phyloP scores from a whole-genome alignment of 2,113 vertebrate genomes.

The Siniperca knerii region DNA sequence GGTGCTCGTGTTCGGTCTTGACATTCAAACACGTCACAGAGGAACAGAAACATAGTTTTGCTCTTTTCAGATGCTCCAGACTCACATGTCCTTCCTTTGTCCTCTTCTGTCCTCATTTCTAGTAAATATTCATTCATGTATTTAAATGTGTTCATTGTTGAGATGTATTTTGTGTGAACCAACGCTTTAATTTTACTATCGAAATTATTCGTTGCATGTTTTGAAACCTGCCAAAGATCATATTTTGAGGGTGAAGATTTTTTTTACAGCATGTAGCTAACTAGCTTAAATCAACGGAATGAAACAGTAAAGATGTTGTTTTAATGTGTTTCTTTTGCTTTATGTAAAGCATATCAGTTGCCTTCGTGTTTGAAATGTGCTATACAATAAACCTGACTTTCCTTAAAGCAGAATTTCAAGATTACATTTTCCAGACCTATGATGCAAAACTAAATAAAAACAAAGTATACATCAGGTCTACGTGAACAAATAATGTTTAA shows the following conservation, averaged over 20 bases:
- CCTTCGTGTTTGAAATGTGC: neutral
- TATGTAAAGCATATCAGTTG: neutral
- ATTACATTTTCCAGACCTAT: no score
- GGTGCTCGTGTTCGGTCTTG: constrained; percentile 29
- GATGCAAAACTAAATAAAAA: neutral
- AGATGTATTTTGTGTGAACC: neutral
- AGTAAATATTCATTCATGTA: neutral
- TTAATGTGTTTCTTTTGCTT: neutral
- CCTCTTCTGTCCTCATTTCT: neutral
- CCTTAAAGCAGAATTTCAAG: no score
- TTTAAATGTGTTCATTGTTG: neutral
- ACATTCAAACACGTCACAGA: constrained; percentile 37
- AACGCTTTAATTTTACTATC: neutral
- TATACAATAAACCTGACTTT: no score
- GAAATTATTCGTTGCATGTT: neutral
- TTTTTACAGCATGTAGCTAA: neutral
- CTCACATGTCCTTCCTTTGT: neutral
- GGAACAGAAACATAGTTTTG: neutral
- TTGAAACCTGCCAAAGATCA: no score
- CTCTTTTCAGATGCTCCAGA: neutral
- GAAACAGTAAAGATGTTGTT: neutral
- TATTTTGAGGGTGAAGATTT: no score
- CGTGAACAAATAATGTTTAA: neutral
- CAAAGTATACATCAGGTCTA: neutral
- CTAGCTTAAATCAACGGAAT: neutral